A percentile compares a stretch with the other conserved stretches of the same genome.
Evolutionary conservation across 2,888 invertebrate species (phyloP).

Genomic region (Aporophyla nigra): DNA sequence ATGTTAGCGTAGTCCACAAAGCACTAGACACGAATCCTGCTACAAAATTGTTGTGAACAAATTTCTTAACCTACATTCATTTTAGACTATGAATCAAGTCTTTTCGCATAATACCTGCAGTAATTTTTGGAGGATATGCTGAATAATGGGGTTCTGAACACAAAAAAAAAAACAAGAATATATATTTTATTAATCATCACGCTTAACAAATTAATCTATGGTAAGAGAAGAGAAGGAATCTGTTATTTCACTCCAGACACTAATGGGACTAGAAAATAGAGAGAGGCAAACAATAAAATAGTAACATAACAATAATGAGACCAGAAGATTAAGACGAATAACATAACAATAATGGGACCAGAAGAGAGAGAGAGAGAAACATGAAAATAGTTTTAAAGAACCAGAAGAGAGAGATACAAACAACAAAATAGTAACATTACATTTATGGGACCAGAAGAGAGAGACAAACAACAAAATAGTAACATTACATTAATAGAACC

Average conservation of each 20-base stretch:
- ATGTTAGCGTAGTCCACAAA: background rate
- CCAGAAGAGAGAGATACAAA: too few relatives aligned
- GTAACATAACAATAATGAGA: background rate
- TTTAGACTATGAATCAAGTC: background rate
- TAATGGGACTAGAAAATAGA: too few relatives aligned
- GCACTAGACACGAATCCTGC: background rate
- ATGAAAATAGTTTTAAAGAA: too few relatives aligned
- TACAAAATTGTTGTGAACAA: background rate
- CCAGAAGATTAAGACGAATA: too few relatives aligned
- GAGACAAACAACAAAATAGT: too few relatives aligned
- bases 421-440: background rate
- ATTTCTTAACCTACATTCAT: background rate
- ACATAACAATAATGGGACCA: too few relatives aligned
- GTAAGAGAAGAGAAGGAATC: background rate
- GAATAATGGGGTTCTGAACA: background rate
- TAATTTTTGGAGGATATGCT: background rate
- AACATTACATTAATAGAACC: too few relatives aligned
- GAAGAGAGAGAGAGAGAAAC: too few relatives aligned
- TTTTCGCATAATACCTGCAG: background rate
- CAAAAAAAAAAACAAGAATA: too few relatives aligned
- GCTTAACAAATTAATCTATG: background rate
- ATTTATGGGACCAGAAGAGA: background rate
- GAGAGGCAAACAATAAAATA: background rate
- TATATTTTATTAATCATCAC: background rate
- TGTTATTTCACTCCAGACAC: background rate